Evolutionary conservation across 1,140 invertebrate genomes (phyloP), one percentile per base, ranked within the genome.

Genomic region (Euschistus heros): DNA sequence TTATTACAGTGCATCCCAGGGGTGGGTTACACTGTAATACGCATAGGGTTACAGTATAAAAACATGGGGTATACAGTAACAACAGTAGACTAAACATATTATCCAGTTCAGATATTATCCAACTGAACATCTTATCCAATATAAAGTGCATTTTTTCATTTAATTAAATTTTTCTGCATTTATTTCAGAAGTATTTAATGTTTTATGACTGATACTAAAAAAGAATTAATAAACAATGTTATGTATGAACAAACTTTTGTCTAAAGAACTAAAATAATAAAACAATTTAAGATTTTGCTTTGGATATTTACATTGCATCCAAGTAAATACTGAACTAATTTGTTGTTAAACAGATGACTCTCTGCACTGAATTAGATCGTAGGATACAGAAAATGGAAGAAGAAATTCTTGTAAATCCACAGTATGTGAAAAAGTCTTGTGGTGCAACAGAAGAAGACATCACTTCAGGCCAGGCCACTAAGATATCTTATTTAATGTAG

Each of bases 331-430:
- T 47, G 14, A 68, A 20, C 20, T 52, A 59, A 52, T 65, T 66
- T 61, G 62, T 63, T 63, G 6, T 60, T 20, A 64, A 65, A 27
- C 84, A 96, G 82, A 90, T 96, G 83, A 84, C 85, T 20, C 81
- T 84, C 61, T 94, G 92, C 73, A 91, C 92, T 64, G 85, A 88
- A 71, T 77, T 96, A 68, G 89, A 95, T 73, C 86, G 87, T 72
- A 87, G 91, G 73, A 84, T 97, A 63, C 83, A 87, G 70, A 83
- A 86, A 73, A 95, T 96, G 92, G 93, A 97, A 76, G 89, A 94
- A 75, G 92, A 95, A 72, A 94, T 97, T 60, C 84, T 91, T 74
- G 83, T 93, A 5, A 94, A 94, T 74, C 90, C 92, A 22, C 85
- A 92, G 76, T 91, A 85, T 76, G 84, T 89, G 52, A 84, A 88